Conservation (phyloP, 2,797 vertebrate genomes). For the Coregonus sp. region DNA sequence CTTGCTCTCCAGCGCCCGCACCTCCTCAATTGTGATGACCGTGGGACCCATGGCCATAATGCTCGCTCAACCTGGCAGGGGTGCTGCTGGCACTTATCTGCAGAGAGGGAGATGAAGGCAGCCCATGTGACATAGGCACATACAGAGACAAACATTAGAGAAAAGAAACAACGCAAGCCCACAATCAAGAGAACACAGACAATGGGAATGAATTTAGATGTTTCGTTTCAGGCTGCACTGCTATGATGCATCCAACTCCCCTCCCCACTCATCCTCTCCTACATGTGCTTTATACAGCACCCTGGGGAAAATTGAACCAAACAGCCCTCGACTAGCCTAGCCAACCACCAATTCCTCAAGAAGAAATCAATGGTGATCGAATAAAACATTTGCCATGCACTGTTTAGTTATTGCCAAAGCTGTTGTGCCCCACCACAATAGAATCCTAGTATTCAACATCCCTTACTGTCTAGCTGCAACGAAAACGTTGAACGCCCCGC, state of each 20-base stretch:
- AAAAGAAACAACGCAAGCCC: background rate
- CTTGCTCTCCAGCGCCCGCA: slow-evolving; percentile 83
- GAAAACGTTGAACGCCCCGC: slow-evolving; percentile 26
- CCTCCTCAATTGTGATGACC: slow-evolving; percentile 84
- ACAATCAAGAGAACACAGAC: background rate
- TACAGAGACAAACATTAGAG: background rate
- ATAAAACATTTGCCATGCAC: slow-evolving; percentile 31
- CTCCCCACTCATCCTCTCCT: background rate
- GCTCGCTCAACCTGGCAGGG: slow-evolving; percentile 74
- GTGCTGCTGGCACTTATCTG: slow-evolving; percentile 77
- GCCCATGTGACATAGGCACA: background rate
- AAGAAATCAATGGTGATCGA: slow-evolving; percentile 31
- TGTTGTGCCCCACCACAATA: slow-evolving; percentile 12
- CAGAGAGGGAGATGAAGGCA: slow-evolving; percentile 24
- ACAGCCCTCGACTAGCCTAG: background rate
- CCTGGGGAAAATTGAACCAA: background rate
- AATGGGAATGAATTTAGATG: background rate
- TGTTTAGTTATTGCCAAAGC: slow-evolving; percentile 32
- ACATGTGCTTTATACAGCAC: slow-evolving; percentile 3
- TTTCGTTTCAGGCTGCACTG: background rate
- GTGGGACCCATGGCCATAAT: slow-evolving; percentile 83
- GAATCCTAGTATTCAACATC: background rate
- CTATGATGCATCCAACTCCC: background rate
- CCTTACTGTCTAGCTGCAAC: slow-evolving; percentile 13
- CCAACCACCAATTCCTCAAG: background rate